Evolutionary conservation across 2,888 invertebrate genomes (phyloP).

Genomic region (Diadegma fenestrale): DNA sequence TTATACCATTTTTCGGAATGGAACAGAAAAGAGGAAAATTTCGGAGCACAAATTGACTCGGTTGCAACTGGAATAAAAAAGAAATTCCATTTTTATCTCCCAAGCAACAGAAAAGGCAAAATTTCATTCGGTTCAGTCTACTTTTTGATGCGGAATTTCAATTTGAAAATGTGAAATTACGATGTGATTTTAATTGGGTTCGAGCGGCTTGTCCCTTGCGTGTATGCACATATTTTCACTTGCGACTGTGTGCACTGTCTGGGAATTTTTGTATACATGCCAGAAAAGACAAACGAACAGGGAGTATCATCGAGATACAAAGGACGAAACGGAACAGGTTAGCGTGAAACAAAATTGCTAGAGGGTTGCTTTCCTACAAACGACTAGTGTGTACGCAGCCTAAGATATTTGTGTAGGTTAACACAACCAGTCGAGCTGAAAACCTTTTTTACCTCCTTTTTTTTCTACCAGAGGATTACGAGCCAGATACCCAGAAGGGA

Average conservation of each 20-base stretch:
- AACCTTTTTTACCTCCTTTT: slow-evolving; percentile 14
- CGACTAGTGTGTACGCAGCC: slow-evolving; percentile 45
- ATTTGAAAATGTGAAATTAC: neutral
- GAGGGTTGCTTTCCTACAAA: slow-evolving; percentile 41
- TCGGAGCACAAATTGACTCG: too few relatives aligned
- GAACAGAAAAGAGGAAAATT: too few relatives aligned
- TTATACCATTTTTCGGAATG: too few relatives aligned
- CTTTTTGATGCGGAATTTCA: neutral
- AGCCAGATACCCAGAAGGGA: slow-evolving; percentile 31
- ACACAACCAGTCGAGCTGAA: slow-evolving; percentile 27
- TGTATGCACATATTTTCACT: neutral
- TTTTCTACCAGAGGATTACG: slow-evolving; percentile 45
- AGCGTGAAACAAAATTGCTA: slow-evolving; percentile 21
- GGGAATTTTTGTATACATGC: neutral
- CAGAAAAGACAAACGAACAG: slow-evolving; percentile 30
- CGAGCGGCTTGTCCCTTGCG: neutral
- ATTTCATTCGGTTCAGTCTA: neutral
- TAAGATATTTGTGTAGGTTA: slow-evolving; percentile 57
- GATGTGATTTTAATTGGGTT: neutral
- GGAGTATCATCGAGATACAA: slow-evolving; percentile 24
- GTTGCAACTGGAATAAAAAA: too few relatives aligned
- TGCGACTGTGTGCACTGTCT: neutral
- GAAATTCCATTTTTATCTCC: too few relatives aligned
- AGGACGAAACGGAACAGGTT: slow-evolving; percentile 41
- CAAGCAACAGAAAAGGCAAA: too few relatives aligned